Conservation (phyloP, 2,113 vertebrate species). For the human (Homo sapiens) region DNA sequence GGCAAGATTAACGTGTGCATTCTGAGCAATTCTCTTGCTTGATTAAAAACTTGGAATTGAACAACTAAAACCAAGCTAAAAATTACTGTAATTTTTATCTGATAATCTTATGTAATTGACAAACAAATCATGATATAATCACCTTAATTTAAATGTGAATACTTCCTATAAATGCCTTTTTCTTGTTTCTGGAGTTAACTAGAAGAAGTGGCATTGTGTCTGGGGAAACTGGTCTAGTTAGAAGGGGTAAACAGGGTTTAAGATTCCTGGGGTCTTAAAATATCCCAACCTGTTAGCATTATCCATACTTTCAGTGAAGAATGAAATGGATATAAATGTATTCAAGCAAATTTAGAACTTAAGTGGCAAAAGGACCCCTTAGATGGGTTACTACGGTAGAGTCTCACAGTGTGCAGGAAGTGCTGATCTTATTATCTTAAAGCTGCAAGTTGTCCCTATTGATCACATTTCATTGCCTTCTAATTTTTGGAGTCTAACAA, state of each 20-base stretch:
- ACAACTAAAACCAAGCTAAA: neutral
- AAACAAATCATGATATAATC: neutral
- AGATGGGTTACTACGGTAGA: fast-evolving
- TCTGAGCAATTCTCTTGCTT: neutral
- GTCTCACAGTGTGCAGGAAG: fast-evolving
- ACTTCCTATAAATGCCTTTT: neutral
- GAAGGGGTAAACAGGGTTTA: neutral
- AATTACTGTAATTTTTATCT: neutral
- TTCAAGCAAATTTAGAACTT: neutral
- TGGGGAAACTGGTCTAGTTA: neutral
- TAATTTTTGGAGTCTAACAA: no score
- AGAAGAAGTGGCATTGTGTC: neutral
- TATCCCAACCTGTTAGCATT: no score
- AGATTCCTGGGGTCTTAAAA: neutral
- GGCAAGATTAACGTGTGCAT: neutral
- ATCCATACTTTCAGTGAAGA: fast-evolving
- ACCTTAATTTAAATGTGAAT: neutral
- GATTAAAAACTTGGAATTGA: neutral
- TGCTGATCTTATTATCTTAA: fast-evolving
- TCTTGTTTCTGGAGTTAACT: neutral
- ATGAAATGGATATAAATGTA: neutral
- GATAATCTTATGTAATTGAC: neutral
- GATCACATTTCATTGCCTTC: fast-evolving
- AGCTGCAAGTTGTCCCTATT: fast-evolving
- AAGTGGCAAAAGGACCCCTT: fast-evolving